phyloP scores from a whole-genome alignment of 2,113 vertebrate species.

The Pteropus alecto region DNA sequence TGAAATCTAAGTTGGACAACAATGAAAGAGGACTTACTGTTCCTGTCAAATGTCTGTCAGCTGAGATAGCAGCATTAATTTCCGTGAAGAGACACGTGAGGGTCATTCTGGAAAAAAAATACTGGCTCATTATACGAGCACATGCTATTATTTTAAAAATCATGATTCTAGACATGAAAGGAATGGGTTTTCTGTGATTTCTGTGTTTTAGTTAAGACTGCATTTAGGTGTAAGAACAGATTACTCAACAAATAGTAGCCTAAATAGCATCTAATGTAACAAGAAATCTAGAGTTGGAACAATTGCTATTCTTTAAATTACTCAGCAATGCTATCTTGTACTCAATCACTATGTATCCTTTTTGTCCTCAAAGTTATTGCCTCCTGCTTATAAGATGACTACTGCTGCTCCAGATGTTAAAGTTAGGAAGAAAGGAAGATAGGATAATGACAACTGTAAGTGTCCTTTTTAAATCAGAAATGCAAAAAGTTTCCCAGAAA shows the following conservation, averaged over 20 bases:
- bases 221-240: not conserved
- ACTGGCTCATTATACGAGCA: not conserved
- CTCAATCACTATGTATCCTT: not conserved
- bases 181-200: not conserved
- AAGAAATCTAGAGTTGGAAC: not conserved
- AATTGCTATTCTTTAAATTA: not conserved
- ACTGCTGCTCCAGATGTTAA: not conserved
- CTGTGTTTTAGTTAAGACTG: not conserved
- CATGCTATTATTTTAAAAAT: not conserved
- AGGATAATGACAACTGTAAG: not conserved
- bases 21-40: not conserved
- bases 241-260: not conserved
- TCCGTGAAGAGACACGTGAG: constrained; percentile 11
- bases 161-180: constrained; percentile 24
- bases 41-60: not conserved
- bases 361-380: not conserved
- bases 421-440: not conserved
- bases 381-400: not conserved
- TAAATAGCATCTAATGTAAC: not conserved
- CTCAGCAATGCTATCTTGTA: not conserved
- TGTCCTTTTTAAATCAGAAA: not conserved
- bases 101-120: not conserved
- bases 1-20: not conserved
- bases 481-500: not conserved
- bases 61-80: not conserved